phyloP scores from a whole-genome alignment of 2,113 vertebrate genomes.

The Turdus rufiventris region DNA sequence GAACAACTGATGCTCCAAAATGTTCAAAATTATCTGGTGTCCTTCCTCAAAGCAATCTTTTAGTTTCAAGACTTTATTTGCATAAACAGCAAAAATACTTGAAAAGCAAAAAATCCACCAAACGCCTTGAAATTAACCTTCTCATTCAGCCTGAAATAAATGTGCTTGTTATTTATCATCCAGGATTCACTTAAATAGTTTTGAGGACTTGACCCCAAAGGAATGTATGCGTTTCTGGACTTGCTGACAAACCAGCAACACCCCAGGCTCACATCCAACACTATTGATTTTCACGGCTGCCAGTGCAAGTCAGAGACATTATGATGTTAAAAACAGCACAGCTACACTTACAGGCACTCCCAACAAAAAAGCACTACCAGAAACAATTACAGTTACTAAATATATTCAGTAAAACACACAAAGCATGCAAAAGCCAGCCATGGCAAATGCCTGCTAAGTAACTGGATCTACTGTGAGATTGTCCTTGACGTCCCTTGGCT shows the following conservation, averaged over 20 bases:
- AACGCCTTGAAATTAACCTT: not conserved
- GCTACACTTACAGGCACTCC: not conserved
- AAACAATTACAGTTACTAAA: constrained; percentile 47
- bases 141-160: not conserved
- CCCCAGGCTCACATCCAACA: not conserved
- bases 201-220: not conserved
- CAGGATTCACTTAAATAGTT: not conserved
- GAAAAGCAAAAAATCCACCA: not conserved
- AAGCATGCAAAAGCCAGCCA: constrained; percentile 2
- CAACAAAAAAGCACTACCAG: not conserved
- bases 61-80: not conserved
- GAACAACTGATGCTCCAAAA: not conserved
- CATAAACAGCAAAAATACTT: not conserved
- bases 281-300: not conserved
- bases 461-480: not conserved
- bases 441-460: not conserved
- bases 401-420: not conserved
- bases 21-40: not conserved
- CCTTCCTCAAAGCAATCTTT: not conserved
- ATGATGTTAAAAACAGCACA: not conserved
- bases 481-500: not conserved
- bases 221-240: not conserved
- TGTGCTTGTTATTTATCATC: not conserved
- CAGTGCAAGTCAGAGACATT: not conserved
- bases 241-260: not conserved